phyloP scores from a whole-genome alignment of 2,113 vertebrate species.

The Zingel zingel region DNA sequence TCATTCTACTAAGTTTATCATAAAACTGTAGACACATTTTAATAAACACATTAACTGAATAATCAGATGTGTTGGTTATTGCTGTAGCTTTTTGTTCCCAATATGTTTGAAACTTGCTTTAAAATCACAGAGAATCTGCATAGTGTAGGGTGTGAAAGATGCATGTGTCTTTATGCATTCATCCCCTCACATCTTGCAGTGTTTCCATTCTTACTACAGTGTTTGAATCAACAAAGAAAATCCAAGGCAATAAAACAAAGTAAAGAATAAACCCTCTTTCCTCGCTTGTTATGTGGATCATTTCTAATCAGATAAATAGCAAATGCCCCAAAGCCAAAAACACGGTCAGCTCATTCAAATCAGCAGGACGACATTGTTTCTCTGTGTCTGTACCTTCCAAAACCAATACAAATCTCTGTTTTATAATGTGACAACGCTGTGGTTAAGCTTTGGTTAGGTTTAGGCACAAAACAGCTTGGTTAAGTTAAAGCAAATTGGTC shows the following conservation, averaged over 20 bases:
- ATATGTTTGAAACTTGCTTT: background rate
- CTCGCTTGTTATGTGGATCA: background rate
- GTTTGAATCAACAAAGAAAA: background rate
- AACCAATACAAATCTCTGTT: too few relatives aligned
- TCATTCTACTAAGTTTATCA: background rate
- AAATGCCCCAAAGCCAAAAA: background rate
- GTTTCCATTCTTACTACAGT: background rate
- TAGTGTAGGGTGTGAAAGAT: background rate
- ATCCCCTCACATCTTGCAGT: background rate
- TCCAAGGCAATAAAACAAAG: background rate
- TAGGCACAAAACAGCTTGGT: too few relatives aligned
- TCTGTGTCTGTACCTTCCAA: background rate
- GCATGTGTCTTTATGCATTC: background rate
- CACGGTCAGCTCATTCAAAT: background rate
- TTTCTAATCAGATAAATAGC: background rate
- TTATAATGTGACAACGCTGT: background rate
- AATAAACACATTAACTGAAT: background rate
- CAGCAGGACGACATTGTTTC: background rate
- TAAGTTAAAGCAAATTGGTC: too few relatives aligned
- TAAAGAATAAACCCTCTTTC: background rate
- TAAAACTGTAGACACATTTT: background rate
- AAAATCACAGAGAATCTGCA: background rate
- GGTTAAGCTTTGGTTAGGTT: background rate
- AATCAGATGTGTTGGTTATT: background rate
- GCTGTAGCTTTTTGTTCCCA: background rate